A percentile compares a stretch with the other conserved stretches of the same genome.
These are phyloP conservation scores for Phalacrocorax brasilianus DNA, from an alignment of 2,113 vertebrate genomes.

Conservation along the genomic window DNA sequence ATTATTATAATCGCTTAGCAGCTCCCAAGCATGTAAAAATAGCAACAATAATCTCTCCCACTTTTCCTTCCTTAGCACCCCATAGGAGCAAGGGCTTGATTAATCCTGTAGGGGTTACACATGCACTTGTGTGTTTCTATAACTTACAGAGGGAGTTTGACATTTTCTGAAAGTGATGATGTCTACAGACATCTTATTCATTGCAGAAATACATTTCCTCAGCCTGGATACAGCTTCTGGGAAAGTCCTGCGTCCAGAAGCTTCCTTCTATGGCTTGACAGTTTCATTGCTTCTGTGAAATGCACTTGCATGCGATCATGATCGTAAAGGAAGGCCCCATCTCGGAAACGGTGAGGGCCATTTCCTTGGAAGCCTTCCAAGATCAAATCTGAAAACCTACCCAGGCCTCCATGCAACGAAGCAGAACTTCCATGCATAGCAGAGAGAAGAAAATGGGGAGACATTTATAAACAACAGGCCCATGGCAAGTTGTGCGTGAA, in stretches of 20 bases:
- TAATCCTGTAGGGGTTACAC: constrained; percentile 28
- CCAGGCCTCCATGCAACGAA: not conserved
- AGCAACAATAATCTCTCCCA: constrained; percentile 54
- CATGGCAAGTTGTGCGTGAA: not conserved
- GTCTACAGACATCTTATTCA: constrained; percentile 1
- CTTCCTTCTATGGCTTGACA: not conserved
- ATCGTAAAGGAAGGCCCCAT: not conserved
- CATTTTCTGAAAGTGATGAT: not conserved
- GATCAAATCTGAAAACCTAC: not conserved
- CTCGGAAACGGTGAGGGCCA: not conserved
- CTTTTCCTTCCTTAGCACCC: constrained; percentile 31
- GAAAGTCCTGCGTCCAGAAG: constrained; percentile 3
- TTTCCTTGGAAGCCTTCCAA: not conserved
- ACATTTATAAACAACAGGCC: not conserved
- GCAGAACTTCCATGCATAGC: not conserved
- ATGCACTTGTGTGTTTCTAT: not conserved
- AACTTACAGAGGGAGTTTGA: not conserved
- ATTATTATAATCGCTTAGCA: constrained; percentile 41
- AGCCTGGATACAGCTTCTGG: not conserved
- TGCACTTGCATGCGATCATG: rapidly evolving
- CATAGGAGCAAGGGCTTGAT: constrained; percentile 6
- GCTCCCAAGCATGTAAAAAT: constrained; percentile 57
- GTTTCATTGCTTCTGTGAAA: not conserved
- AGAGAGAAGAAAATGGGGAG: not conserved
- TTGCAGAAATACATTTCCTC: not conserved